Evolutionary conservation across 2,797 vertebrate genomes (phyloP), one percentile per base, ranked within the genome.

Genomic region (Setipinna tenuifilis): DNA sequence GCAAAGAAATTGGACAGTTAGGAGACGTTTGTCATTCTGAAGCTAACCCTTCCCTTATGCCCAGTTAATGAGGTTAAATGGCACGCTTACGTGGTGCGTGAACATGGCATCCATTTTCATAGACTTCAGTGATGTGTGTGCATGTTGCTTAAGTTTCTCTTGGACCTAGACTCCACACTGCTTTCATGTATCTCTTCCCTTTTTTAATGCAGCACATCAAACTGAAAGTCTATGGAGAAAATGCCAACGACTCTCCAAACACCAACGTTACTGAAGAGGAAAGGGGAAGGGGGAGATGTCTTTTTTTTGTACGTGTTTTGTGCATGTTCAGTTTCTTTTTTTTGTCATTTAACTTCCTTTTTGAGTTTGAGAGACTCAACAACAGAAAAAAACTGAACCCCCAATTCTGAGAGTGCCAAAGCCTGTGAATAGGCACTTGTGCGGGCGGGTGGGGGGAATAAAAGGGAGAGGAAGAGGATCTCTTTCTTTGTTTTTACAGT

Each of bases 351-450:
- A 71, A 44, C 71, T 78, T 88, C 82, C 80, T 78, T 44, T 19
- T 85, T 83, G 71, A 85, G 82, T 25, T 31, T 54, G 50, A 54
- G 6, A 82, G 82, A 82, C 71, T 25, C 71, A 61, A 50, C 83
- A 78, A 54, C 25, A 31, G 50, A 14, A 6, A 19, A 85, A 68
- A 62, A 84, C 85, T 82, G 21, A 83, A 83, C 83, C 81, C 46
- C 83, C 65, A 48, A 48, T 80, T 59, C 28, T 48, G 65, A 78
- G 84, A 65, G 48, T 48, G 58, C 82, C 85, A 87, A 83, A 58
- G 85, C 81, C 82, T 85, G 82, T 75, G 71, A 50, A 83, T 83
- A 85, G 82, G 61, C 86, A 86, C 85, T 83, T 57, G 85, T 75
- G 86, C 65, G 35, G 35, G 35, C 5, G 35, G 44, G 28, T 59